These are phyloP conservation scores for Octopus sinensis DNA, from an alignment of 1,140 invertebrate species.

Conservation along the genomic window DNA sequence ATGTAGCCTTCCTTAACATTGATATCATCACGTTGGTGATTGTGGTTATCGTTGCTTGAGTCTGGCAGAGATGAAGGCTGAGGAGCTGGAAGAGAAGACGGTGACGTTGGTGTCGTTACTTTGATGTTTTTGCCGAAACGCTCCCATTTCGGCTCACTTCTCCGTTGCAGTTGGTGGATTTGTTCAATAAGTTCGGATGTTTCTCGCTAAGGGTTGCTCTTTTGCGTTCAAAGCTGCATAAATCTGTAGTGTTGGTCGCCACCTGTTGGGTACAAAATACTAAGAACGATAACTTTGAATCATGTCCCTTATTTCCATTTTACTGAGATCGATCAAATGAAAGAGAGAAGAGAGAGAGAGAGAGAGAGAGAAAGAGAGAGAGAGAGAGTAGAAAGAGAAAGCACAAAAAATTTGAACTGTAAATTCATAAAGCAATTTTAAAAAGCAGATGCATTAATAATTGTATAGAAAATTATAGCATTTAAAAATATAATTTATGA, in stretches of 20 bases:
- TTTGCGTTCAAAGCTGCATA: slow-evolving; percentile 9
- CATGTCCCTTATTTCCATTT: neutral
- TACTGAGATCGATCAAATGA: neutral
- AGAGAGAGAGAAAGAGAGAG: neutral
- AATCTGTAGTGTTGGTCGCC: neutral
- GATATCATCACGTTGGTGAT: too few species aligned
- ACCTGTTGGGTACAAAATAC: slow-evolving; percentile 5
- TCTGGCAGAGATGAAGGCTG: too few species aligned
- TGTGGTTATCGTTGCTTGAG: too few species aligned
- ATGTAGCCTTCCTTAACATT: too few species aligned
- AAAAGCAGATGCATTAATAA: too few species aligned
- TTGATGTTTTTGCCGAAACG: neutral
- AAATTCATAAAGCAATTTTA: too few species aligned
- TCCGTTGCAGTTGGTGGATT: neutral
- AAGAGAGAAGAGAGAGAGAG: neutral
- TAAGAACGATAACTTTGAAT: too few species aligned
- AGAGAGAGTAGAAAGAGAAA: neutral
- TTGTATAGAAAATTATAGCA: too few species aligned
- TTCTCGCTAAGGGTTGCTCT: slow-evolving; percentile 12
- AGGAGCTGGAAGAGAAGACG: too few species aligned
- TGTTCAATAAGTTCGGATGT: neutral
- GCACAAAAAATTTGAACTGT: too few species aligned
- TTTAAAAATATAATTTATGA: too few species aligned
- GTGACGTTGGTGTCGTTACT: too few species aligned
- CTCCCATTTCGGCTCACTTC: neutral